phyloP scores from a whole-genome alignment of 2,888 invertebrate genomes.

The Osmoderma eremita region DNA sequence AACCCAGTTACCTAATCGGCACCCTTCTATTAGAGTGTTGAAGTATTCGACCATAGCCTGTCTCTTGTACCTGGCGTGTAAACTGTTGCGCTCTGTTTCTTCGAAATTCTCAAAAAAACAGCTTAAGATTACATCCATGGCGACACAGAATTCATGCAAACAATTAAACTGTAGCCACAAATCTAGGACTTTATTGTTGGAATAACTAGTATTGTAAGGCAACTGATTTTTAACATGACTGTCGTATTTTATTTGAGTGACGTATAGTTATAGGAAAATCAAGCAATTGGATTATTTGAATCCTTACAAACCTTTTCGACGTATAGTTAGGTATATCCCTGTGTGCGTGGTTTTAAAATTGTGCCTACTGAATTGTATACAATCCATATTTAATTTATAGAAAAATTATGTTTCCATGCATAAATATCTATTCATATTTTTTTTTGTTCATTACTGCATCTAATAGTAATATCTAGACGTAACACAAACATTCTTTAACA shows the following conservation, averaged over 20 bases:
- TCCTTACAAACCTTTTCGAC: constrained; percentile 3
- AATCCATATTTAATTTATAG: no score
- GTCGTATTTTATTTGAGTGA: constrained; percentile 25
- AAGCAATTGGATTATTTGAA: constrained; percentile 28
- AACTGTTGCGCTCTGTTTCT: constrained; percentile 75
- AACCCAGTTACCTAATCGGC: constrained; percentile 61
- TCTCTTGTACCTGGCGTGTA: constrained; percentile 78
- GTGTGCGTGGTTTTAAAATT: no score
- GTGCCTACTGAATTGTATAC: no score
- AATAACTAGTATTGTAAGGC: constrained; percentile 2
- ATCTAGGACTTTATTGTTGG: constrained; percentile 1
- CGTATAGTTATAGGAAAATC: constrained; percentile 5
- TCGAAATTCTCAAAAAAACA: constrained; percentile 83
- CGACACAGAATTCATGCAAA: constrained; percentile 19
- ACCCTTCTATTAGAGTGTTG: constrained; percentile 80
- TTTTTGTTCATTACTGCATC: no score
- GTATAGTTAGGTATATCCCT: background rate
- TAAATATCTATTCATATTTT: no score
- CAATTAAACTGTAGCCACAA: constrained; percentile 28
- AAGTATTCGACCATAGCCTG: constrained; percentile 80
- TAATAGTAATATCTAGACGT: no score
- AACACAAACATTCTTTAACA: no score
- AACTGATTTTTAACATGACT: constrained; percentile 29
- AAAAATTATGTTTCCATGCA: no score
- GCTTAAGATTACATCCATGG: constrained; percentile 82